Conservation (phyloP, 2,113 vertebrate species). For the Leptocoma aspasia region DNA sequence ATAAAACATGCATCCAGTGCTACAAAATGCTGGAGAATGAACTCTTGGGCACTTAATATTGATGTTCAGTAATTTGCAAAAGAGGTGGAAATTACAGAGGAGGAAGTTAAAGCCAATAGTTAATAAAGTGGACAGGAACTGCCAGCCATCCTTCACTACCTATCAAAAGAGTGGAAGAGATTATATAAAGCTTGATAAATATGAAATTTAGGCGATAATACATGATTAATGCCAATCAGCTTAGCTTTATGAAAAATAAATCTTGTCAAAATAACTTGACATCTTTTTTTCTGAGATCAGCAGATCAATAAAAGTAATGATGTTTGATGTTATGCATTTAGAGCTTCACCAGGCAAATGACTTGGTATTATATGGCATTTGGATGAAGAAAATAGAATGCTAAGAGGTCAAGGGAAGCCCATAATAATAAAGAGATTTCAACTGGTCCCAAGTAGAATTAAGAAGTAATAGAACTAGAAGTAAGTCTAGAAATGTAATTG, state of each 20-base stretch:
- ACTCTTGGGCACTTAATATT: neutral
- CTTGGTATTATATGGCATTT: neutral
- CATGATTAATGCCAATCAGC: neutral
- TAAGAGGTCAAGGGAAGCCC: neutral
- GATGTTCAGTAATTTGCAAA: neutral
- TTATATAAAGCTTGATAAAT: neutral
- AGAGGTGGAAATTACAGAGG: neutral
- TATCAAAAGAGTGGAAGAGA: neutral
- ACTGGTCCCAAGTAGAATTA: neutral
- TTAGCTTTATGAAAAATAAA: neutral
- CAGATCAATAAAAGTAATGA: conserved; percentile 17
- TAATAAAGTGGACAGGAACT: neutral
- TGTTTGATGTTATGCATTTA: neutral
- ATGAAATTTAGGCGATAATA: neutral
- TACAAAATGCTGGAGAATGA: neutral
- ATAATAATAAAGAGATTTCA: neutral
- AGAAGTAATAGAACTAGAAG: neutral
- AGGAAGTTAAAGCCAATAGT: neutral
- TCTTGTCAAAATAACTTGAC: neutral
- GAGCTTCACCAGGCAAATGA: neutral
- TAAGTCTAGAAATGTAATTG: neutral
- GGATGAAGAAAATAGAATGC: neutral
- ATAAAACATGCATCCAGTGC: neutral
- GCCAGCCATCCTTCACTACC: neutral
- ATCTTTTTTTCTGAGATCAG: neutral